phyloP scores from a whole-genome alignment of 2,797 vertebrate species.

The Acipenser transmontanus region DNA sequence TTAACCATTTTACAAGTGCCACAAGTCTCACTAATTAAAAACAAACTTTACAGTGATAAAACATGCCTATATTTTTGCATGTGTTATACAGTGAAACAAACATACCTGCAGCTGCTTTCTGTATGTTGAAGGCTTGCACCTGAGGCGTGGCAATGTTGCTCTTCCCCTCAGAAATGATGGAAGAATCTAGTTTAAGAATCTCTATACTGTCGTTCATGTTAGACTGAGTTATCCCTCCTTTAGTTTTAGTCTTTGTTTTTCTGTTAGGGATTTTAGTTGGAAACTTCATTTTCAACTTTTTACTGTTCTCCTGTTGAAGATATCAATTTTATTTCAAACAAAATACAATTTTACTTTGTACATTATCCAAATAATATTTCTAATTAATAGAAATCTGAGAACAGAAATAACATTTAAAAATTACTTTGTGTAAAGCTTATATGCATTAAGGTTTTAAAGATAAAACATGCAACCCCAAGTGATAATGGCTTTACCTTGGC shows the following conservation, averaged over 20 bases:
- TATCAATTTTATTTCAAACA: not conserved
- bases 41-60: not conserved
- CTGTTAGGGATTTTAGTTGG: constrained; percentile 95
- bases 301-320: constrained; percentile 85
- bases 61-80: too few relatives aligned
- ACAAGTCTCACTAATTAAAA: not conserved
- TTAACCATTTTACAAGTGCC: not conserved
- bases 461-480: too few relatives aligned
- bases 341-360: too few relatives aligned
- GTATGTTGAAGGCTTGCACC: constrained; percentile 79
- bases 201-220: constrained; percentile 93
- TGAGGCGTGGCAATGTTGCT: constrained; percentile 74
- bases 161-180: constrained; percentile 74
- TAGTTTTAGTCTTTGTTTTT: constrained; percentile 95
- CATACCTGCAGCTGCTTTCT: constrained; percentile 88
- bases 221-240: constrained; percentile 80
- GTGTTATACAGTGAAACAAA: constrained; percentile 12
- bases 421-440: too few relatives aligned
- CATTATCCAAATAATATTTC: too few relatives aligned
- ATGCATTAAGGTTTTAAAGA: too few relatives aligned
- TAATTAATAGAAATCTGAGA: too few relatives aligned
- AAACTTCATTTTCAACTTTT: constrained; percentile 99
- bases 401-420: too few relatives aligned
- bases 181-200: constrained; percentile 86
- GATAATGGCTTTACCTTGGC: constrained; percentile 75